These are phyloP conservation scores for Vultur gryphus DNA, from an alignment of 2,797 vertebrate genomes.

Conservation along the genomic window DNA sequence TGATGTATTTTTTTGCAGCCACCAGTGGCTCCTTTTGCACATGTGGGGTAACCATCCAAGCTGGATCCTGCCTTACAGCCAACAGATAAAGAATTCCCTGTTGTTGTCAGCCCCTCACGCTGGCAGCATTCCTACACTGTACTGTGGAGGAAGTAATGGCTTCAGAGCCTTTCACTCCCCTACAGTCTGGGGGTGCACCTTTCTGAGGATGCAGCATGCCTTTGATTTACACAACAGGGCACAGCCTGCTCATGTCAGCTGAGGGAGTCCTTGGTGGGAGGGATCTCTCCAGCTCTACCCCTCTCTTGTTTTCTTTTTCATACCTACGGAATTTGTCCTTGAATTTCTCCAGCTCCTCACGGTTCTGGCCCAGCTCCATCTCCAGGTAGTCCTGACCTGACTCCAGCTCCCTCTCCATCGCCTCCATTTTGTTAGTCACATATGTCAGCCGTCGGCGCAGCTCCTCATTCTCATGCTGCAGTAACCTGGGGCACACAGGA, in stretches of 20 bases:
- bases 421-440: conserved; percentile 91
- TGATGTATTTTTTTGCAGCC: neutral
- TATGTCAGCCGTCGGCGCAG: conserved; percentile 85
- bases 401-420: conserved; percentile 92
- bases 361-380: conserved; percentile 88
- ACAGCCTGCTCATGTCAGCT: neutral
- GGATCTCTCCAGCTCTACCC: neutral
- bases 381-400: conserved; percentile 91
- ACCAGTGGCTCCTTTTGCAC: neutral
- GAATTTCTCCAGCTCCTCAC: conserved; percentile 95
- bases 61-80: neutral
- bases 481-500: conserved; percentile 61
- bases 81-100: neutral
- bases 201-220: neutral
- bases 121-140: neutral
- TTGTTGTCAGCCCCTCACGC: neutral
- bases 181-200: neutral
- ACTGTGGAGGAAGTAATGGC: neutral
- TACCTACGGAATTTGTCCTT: conserved; percentile 98
- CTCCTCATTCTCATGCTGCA: conserved; percentile 97
- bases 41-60: neutral
- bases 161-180: neutral
- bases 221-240: neutral
- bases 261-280: neutral
- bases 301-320: neutral